These are phyloP conservation scores for Sinocyclocheilus anshuiensis DNA, from an alignment of 2,113 vertebrate species.

Conservation along the genomic window DNA sequence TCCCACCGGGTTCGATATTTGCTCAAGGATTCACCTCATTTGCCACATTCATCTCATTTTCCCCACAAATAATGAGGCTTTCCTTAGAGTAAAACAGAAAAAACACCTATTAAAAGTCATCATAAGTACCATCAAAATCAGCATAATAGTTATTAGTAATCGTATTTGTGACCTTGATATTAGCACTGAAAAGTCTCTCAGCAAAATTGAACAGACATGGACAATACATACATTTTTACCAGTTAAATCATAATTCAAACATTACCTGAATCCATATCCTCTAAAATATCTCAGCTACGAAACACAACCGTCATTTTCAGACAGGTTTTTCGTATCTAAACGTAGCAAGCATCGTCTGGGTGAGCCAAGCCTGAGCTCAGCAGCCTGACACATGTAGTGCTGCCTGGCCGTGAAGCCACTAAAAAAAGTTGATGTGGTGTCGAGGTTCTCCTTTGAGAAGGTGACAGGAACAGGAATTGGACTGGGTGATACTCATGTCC, in stretches of 20 bases:
- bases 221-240: not conserved
- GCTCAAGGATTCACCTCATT: slow-evolving; percentile 12
- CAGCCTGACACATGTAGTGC: slow-evolving; percentile 65
- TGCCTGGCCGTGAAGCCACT: slow-evolving; percentile 71
- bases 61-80: not conserved
- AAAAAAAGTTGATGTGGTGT: slow-evolving; percentile 72
- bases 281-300: slow-evolving; percentile 34
- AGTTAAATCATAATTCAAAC: not conserved
- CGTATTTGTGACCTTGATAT: not conserved
- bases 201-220: not conserved
- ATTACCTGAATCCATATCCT: slow-evolving; percentile 23
- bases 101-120: not conserved
- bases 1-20: not conserved
- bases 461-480: slow-evolving; percentile 69
- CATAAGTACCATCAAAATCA: not conserved
- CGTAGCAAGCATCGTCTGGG: slow-evolving; percentile 60
- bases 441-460: slow-evolving; percentile 58
- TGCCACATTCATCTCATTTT: not conserved
- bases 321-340: slow-evolving; percentile 63
- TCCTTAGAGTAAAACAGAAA: not conserved
- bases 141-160: not conserved
- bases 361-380: slow-evolving; percentile 71
- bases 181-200: not conserved
- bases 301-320: slow-evolving; percentile 50
- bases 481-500: slow-evolving; percentile 60